Evolutionary conservation across 2,888 invertebrate species (phyloP).

Genomic region (Troides aeacus): DNA sequence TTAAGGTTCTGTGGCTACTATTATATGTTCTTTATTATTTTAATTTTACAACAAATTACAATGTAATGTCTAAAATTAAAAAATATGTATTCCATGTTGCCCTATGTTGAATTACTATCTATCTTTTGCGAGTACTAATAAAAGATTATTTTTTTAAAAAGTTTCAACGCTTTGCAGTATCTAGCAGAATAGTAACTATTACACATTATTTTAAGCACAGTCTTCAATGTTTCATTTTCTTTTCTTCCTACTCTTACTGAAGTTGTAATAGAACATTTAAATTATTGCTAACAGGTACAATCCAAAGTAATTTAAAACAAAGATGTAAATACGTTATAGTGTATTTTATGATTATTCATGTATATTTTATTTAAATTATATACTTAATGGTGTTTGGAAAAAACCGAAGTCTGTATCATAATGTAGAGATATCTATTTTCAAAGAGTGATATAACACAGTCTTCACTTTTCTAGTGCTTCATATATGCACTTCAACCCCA

Average conservation of each 20-base stretch:
- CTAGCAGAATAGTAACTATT: neutral
- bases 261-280: neutral
- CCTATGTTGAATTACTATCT: too few relatives aligned
- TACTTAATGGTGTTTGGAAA: too few relatives aligned
- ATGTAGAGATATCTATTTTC: neutral
- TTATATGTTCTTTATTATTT: too few relatives aligned
- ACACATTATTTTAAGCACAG: neutral
- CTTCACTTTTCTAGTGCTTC: neutral
- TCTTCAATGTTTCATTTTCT: neutral
- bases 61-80: too few relatives aligned
- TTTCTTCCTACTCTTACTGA: neutral
- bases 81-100: too few relatives aligned
- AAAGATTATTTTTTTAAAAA: neutral
- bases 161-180: neutral
- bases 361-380: neutral
- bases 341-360: neutral
- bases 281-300: conserved; percentile 2
- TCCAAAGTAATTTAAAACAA: neutral
- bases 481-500: neutral
- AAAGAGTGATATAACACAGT: neutral
- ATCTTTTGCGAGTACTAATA: too few relatives aligned
- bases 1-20: too few relatives aligned
- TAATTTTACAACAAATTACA: too few relatives aligned
- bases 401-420: neutral
- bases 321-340: neutral